Evolutionary conservation across 2,888 invertebrate genomes (phyloP).

Genomic region (Tachina lurida): DNA sequence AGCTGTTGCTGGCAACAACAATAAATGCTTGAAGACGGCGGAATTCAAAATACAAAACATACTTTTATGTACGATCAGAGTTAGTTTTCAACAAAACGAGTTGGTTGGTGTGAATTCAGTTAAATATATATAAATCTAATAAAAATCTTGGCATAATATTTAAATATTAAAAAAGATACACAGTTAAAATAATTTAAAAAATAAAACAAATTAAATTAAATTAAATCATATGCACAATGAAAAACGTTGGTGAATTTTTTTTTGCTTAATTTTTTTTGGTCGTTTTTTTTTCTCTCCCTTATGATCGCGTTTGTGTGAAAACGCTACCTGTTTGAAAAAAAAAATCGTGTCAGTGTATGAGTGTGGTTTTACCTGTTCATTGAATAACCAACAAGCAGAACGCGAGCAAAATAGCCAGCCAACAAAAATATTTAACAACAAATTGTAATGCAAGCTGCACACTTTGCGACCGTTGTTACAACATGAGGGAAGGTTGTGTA

Average conservation of each 20-base stretch:
- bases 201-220: not conserved
- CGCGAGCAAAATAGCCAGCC: slow-evolving; percentile 39
- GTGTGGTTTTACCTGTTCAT: slow-evolving; percentile 71
- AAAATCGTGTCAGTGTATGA: slow-evolving; percentile 56
- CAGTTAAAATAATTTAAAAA: not conserved
- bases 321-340: slow-evolving; percentile 64
- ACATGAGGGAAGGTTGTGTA: not conserved
- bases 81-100: slow-evolving; percentile 19
- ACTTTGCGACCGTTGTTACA: no score
- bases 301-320: slow-evolving; percentile 67
- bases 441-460: not conserved
- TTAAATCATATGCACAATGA: not conserved
- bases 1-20: slow-evolving; percentile 69
- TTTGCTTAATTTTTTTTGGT: slow-evolving; percentile 15
- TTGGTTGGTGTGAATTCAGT: slow-evolving; percentile 17
- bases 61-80: not conserved
- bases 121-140: not conserved
- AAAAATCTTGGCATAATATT: not conserved
- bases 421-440: not conserved
- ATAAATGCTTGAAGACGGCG: slow-evolving; percentile 48
- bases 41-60: slow-evolving; percentile 9
- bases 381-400: slow-evolving; percentile 48
- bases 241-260: slow-evolving; percentile 53
- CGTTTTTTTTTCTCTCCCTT: slow-evolving; percentile 11
- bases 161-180: not conserved